A percentile compares a stretch with the other conserved stretches of the same genome.
These are phyloP conservation scores for Rhineura floridana DNA, from an alignment of 2,113 vertebrate species.

Conservation along the genomic window DNA sequence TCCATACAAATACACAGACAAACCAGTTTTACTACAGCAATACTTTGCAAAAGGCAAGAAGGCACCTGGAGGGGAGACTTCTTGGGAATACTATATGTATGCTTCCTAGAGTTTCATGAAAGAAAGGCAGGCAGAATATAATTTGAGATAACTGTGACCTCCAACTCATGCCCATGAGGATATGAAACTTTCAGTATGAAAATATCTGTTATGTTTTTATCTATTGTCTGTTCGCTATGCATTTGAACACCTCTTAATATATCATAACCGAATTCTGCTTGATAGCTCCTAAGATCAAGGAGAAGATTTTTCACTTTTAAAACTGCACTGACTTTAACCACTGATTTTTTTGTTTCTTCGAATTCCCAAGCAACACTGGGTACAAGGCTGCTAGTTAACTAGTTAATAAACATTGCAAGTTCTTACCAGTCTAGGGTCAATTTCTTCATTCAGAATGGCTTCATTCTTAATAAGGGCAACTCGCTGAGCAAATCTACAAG, in stretches of 20 bases:
- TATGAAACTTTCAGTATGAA: constrained; percentile 1
- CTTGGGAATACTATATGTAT: neutral
- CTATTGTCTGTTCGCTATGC: no score
- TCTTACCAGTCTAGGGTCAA: constrained; percentile 92
- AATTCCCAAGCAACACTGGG: no score
- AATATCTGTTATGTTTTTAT: neutral
- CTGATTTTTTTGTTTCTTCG: no score
- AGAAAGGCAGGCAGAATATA: neutral
- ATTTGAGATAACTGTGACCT: neutral
- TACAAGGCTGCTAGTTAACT: no score
- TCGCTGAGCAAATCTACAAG: constrained; percentile 94
- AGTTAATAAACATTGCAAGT: neutral
- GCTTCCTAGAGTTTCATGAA: neutral
- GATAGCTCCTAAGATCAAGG: no score
- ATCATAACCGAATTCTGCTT: no score
- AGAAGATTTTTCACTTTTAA: no score
- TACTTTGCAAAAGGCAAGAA: neutral
- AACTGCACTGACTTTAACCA: no score
- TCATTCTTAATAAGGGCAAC: constrained; percentile 96
- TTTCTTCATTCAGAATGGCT: constrained; percentile 92
- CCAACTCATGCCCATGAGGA: neutral
- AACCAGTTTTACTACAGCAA: constrained; percentile 8
- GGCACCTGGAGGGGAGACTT: no score
- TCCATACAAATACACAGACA: neutral
- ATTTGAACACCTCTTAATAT: no score